A percentile compares a stretch with the other conserved stretches of the same genome.
phyloP scores from a whole-genome alignment of 1,140 invertebrate genomes.

The Glossosoma conforme region DNA sequence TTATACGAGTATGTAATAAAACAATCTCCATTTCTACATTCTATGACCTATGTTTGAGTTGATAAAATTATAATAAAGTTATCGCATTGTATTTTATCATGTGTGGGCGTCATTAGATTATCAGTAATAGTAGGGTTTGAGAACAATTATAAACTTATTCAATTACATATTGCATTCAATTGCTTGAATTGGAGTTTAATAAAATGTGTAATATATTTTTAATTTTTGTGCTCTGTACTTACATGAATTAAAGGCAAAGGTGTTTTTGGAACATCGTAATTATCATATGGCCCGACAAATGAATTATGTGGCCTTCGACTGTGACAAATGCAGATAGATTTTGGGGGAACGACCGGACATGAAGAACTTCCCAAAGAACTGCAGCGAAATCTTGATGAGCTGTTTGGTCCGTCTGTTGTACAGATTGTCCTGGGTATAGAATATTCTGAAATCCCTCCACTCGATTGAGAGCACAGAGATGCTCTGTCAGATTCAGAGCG shows the following conservation, averaged over 20 bases:
- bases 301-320: slow-evolving; percentile 39
- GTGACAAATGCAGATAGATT: slow-evolving; percentile 38
- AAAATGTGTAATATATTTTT: too few relatives aligned
- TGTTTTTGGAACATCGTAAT: slow-evolving; percentile 70
- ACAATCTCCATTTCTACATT: too few relatives aligned
- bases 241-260: slow-evolving; percentile 56
- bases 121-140: too few relatives aligned
- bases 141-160: too few relatives aligned
- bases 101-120: too few relatives aligned
- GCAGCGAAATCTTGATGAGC: slow-evolving; percentile 42
- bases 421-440: slow-evolving; percentile 46
- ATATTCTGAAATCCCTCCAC: slow-evolving; percentile 52
- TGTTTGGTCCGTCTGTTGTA: slow-evolving; percentile 41
- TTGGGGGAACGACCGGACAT: slow-evolving; percentile 41
- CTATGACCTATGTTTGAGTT: too few relatives aligned
- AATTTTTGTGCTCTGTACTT: too few relatives aligned
- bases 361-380: slow-evolving; percentile 42
- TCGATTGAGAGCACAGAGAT: slow-evolving; percentile 52
- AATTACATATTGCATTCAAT: too few relatives aligned
- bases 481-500: slow-evolving; percentile 49
- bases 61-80: too few relatives aligned
- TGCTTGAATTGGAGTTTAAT: too few relatives aligned
- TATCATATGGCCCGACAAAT: slow-evolving; percentile 60
- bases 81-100: too few relatives aligned
- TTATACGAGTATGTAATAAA: too few relatives aligned